Conservation (phyloP, 2,797 vertebrate genomes). For the Takifugu rubripes region DNA sequence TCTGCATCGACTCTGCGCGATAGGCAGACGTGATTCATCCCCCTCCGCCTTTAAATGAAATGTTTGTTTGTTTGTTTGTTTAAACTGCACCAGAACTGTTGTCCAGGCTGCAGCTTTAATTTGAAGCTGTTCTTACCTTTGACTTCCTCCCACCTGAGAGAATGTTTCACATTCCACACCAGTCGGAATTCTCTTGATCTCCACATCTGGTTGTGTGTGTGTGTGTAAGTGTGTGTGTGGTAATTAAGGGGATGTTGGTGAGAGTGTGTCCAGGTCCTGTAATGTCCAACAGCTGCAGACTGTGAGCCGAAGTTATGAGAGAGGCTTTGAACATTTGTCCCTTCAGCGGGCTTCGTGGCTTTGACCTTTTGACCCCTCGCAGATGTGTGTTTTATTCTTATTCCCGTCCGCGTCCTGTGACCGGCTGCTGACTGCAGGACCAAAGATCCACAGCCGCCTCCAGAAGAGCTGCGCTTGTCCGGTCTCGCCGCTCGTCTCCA, state of each 20-base stretch:
- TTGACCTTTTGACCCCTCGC: constrained; percentile 1
- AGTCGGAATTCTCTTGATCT: constrained; percentile 63
- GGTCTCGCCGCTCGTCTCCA: constrained; percentile 10
- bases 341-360: not conserved
- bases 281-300: constrained; percentile 28
- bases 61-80: too few relatives aligned
- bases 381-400: not conserved
- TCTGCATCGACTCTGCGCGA: too few relatives aligned
- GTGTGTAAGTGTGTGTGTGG: constrained; percentile 45
- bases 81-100: too few relatives aligned
- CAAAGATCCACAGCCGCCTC: too few relatives aligned
- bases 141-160: constrained; percentile 15
- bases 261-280: constrained; percentile 24
- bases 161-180: constrained; percentile 58
- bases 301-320: too few relatives aligned
- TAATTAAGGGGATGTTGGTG: constrained; percentile 56
- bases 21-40: too few relatives aligned
- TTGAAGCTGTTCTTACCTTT: not conserved
- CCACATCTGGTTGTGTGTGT: constrained; percentile 60
- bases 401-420: not conserved
- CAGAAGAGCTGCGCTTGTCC: constrained; percentile 16
- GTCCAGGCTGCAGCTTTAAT: too few relatives aligned
- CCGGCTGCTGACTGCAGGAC: not conserved
- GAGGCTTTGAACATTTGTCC: not conserved
- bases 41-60: too few relatives aligned